Evolutionary conservation across 2,888 invertebrate genomes (phyloP).

Genomic region (Ectemnius cavifrons): DNA sequence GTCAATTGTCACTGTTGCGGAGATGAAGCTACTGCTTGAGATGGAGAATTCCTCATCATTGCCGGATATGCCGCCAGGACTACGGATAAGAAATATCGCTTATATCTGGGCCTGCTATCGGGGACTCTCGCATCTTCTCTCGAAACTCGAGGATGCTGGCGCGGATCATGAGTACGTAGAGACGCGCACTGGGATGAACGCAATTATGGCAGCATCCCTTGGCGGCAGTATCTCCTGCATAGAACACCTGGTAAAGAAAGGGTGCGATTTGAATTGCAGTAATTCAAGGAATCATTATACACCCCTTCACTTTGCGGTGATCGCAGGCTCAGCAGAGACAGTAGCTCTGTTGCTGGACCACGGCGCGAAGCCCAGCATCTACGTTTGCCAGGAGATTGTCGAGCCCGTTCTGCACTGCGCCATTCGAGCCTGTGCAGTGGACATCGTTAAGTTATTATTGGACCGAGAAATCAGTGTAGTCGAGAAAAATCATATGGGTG

Average conservation of each 20-base stretch:
- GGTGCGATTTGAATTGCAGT: constrained; percentile 83
- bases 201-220: constrained; percentile 87
- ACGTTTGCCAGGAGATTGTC: constrained; percentile 66
- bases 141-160: constrained; percentile 83
- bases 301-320: constrained; percentile 79
- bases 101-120: constrained; percentile 89
- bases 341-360: constrained; percentile 76
- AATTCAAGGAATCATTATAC: constrained; percentile 67
- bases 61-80: constrained; percentile 35
- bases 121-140: constrained; percentile 84
- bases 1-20: constrained; percentile 67
- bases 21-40: constrained; percentile 69
- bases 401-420: constrained; percentile 80
- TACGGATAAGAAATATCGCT: constrained; percentile 81
- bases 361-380: constrained; percentile 73
- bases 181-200: constrained; percentile 85
- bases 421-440: constrained; percentile 70
- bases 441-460: constrained; percentile 75
- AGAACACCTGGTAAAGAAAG: constrained; percentile 84
- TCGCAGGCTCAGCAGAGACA: constrained; percentile 77
- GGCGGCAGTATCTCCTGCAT: constrained; percentile 87
- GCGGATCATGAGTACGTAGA: constrained; percentile 86
- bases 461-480: constrained; percentile 77
- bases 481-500: constrained; percentile 75
- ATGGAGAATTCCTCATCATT: constrained; percentile 65